These are phyloP conservation scores for Brachymystax lenok DNA, from an alignment of 2,797 vertebrate species.

Conservation along the genomic window DNA sequence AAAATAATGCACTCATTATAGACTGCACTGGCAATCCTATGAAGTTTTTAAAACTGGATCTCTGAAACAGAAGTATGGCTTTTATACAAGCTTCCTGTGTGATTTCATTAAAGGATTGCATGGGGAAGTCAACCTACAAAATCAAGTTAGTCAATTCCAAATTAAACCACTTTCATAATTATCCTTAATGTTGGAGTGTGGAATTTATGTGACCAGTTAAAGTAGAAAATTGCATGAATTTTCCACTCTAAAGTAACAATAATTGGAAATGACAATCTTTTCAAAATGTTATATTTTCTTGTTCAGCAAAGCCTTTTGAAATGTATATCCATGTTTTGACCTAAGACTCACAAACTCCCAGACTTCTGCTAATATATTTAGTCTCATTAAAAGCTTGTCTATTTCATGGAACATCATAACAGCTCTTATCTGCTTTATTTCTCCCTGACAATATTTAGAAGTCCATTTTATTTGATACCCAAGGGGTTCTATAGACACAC, in stretches of 20 bases:
- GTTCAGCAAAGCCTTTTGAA: not conserved
- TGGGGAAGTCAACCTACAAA: not conserved
- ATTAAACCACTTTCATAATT: not conserved
- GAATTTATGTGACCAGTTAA: not conserved
- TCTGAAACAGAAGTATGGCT: too few relatives aligned
- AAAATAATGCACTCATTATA: too few relatives aligned
- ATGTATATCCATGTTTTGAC: not conserved
- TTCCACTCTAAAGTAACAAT: not conserved
- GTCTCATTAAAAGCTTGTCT: too few relatives aligned
- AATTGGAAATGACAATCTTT: not conserved
- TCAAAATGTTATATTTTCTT: too few relatives aligned
- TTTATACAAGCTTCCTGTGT: too few relatives aligned
- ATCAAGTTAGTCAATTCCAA: not conserved
- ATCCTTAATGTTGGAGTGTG: not conserved
- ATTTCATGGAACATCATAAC: not conserved
- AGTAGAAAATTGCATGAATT: not conserved
- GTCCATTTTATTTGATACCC: not conserved
- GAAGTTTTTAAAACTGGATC: not conserved
- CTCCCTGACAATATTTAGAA: not conserved
- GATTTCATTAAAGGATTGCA: not conserved
- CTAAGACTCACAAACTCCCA: not conserved
- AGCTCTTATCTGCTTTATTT: not conserved
- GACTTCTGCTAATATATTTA: too few relatives aligned
- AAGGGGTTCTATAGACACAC: not conserved
- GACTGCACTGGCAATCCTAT: too few relatives aligned